These are phyloP conservation scores for Copidosoma floridanum DNA, from an alignment of 1,140 invertebrate genomes.

Conservation along the genomic window DNA sequence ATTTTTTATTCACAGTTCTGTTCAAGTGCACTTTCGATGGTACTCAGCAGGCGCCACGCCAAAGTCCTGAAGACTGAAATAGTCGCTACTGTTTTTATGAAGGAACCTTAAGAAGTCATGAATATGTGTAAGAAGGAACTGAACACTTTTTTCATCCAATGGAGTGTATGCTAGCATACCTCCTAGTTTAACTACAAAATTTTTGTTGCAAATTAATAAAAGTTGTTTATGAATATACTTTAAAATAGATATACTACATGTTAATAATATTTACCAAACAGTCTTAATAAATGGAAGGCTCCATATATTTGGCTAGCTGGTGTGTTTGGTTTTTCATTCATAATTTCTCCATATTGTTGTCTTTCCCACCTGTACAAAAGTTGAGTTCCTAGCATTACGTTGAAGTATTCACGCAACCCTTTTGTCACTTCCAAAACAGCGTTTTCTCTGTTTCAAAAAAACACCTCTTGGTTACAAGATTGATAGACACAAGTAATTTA, in stretches of 20 bases:
- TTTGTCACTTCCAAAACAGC: slow-evolving; percentile 76
- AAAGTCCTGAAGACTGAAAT: slow-evolving; percentile 85
- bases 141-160: slow-evolving; percentile 84
- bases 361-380: slow-evolving; percentile 94
- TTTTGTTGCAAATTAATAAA: too few species aligned
- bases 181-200: slow-evolving; percentile 75
- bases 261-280: slow-evolving; percentile 65
- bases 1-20: slow-evolving; percentile 17
- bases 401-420: slow-evolving; percentile 93
- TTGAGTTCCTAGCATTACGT: slow-evolving; percentile 89
- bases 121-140: slow-evolving; percentile 76
- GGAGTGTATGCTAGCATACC: slow-evolving; percentile 86
- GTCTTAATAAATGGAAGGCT: slow-evolving; percentile 83
- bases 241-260: too few species aligned
- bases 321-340: slow-evolving; percentile 75
- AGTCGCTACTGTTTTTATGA: slow-evolving; percentile 69
- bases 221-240: too few species aligned
- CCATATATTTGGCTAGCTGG: slow-evolving; percentile 87
- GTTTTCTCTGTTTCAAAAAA: slow-evolving; percentile 62
- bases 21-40: slow-evolving; percentile 66
- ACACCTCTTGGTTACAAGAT: too few species aligned
- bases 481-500: too few species aligned
- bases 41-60: slow-evolving; percentile 86
- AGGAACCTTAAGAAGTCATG: slow-evolving; percentile 90
- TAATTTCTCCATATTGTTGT: slow-evolving; percentile 86